Percentiles rank a stretch among this genome's conserved stretches.
These are phyloP conservation scores for Panagrolaimus sp. DNA, from an alignment of 1,140 invertebrate species.

Conservation along the genomic window DNA sequence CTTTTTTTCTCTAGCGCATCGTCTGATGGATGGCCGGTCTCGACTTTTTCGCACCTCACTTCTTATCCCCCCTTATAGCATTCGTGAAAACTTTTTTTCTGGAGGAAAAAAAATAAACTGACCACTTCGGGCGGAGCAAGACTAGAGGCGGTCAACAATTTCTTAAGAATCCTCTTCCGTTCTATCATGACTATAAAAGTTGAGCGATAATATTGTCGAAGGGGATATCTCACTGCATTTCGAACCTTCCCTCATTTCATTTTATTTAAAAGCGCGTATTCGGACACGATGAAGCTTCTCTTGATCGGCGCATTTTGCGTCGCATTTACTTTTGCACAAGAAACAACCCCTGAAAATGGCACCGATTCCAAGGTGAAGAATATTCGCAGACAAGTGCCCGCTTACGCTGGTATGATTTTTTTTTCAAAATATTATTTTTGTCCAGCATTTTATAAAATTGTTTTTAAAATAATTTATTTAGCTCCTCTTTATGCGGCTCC, in stretches of 20 bases:
- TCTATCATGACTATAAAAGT: background rate
- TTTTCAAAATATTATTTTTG: no score
- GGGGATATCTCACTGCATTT: constrained; percentile 3
- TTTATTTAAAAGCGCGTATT: background rate
- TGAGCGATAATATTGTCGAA: background rate
- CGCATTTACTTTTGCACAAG: constrained; percentile 8
- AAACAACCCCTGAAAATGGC: constrained; percentile 8
- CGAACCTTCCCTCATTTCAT: no score
- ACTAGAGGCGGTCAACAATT: constrained; percentile 2
- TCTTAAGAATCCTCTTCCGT: background rate
- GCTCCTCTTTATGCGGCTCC: constrained; percentile 38
- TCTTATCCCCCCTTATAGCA: background rate
- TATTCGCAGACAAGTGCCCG: constrained; percentile 7
- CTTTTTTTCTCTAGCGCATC: no score
- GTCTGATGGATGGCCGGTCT: background rate
- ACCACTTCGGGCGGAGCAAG: constrained; percentile 10
- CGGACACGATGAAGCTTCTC: constrained; percentile 13
- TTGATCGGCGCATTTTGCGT: constrained; percentile 12
- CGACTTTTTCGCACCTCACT: constrained; percentile 1
- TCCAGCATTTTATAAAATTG: no score
- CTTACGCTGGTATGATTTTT: constrained; percentile 5
- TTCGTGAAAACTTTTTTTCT: no score
- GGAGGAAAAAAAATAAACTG: background rate
- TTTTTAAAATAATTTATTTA: background rate
- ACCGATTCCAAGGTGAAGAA: constrained; percentile 10